phyloP scores from a whole-genome alignment of 2,888 invertebrate species.

The Habrosyne pyritoides region DNA sequence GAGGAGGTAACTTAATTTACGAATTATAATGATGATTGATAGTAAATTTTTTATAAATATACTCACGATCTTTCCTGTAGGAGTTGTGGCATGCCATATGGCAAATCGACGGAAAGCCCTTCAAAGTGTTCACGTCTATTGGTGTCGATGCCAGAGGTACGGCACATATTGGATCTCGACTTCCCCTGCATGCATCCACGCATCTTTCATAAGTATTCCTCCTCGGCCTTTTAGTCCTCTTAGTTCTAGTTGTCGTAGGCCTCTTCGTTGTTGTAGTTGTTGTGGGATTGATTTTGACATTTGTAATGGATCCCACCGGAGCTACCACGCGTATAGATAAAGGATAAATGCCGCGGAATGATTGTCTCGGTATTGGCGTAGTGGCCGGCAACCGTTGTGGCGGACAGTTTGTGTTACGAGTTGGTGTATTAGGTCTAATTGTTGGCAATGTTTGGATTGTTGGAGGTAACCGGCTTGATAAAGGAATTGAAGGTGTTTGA shows the following conservation, averaged over 20 bases:
- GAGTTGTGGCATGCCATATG: constrained; percentile 78
- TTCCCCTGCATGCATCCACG: constrained; percentile 59
- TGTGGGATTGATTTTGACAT: constrained; percentile 57
- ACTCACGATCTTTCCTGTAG: constrained; percentile 70
- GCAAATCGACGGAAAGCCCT: constrained; percentile 74
- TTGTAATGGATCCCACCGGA: constrained; percentile 64
- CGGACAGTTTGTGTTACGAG: constrained; percentile 1
- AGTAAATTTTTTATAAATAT: too few species aligned
- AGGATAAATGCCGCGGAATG: constrained; percentile 21
- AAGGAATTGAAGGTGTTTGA: constrained; percentile 24
- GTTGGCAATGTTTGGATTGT: constrained; percentile 1
- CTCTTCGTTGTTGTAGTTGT: constrained; percentile 49
- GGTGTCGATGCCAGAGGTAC: constrained; percentile 55
- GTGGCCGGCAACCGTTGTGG: constrained; percentile 14
- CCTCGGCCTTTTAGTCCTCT: constrained; percentile 46
- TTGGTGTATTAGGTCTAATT: not conserved
- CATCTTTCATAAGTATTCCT: constrained; percentile 68
- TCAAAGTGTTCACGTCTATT: constrained; percentile 63
- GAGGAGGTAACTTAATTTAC: too few species aligned
- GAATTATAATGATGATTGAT: too few species aligned
- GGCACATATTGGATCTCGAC: constrained; percentile 65
- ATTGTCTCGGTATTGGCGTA: constrained; percentile 16
- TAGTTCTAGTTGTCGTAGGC: constrained; percentile 34
- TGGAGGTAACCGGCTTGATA: constrained; percentile 11
- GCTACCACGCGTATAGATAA: constrained; percentile 64